These are phyloP conservation scores for Cryptotis parvus DNA, from an alignment of 2,113 vertebrate genomes.

Conservation along the genomic window DNA sequence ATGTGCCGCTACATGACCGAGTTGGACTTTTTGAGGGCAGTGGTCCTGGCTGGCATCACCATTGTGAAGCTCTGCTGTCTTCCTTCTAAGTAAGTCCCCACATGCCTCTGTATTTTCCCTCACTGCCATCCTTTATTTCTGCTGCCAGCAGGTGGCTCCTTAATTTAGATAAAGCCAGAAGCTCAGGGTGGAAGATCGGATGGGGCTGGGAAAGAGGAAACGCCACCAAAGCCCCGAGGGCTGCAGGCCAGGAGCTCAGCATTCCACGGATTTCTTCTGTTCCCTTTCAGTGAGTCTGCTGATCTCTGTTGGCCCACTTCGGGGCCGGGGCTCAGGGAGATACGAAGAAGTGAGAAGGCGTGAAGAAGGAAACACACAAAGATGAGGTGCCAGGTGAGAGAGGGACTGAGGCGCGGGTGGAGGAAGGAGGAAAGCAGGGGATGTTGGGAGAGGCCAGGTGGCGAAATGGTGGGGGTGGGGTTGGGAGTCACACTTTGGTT, in stretches of 20 bases:
- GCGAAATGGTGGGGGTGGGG: neutral
- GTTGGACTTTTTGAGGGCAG: conserved; percentile 93
- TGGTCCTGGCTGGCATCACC: conserved; percentile 87
- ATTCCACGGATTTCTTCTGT: neutral
- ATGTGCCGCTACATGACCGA: conserved; percentile 87
- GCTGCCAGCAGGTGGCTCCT: neutral
- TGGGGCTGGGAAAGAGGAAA: neutral
- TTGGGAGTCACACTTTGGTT: neutral
- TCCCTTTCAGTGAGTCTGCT: conserved; percentile 90
- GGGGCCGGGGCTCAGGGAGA: conserved; percentile 90
- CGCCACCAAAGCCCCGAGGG: neutral
- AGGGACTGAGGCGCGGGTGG: neutral
- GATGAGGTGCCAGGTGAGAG: conserved; percentile 88
- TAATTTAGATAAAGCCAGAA: neutral
- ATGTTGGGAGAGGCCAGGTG: neutral
- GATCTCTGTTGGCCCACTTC: conserved; percentile 91
- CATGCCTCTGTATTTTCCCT: neutral
- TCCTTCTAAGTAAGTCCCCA: conserved; percentile 91
- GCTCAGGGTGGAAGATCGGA: neutral
- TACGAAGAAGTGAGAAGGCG: conserved; percentile 86
- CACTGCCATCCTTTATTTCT: neutral
- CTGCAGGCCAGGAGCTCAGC: neutral
- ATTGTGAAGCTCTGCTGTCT: conserved; percentile 91
- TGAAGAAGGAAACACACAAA: conserved; percentile 76
- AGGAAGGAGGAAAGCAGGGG: rapidly evolving